A percentile compares a stretch with the other conserved stretches of the same genome.
Conservation (phyloP, 2,113 vertebrate species). For the Jacana jacana region DNA sequence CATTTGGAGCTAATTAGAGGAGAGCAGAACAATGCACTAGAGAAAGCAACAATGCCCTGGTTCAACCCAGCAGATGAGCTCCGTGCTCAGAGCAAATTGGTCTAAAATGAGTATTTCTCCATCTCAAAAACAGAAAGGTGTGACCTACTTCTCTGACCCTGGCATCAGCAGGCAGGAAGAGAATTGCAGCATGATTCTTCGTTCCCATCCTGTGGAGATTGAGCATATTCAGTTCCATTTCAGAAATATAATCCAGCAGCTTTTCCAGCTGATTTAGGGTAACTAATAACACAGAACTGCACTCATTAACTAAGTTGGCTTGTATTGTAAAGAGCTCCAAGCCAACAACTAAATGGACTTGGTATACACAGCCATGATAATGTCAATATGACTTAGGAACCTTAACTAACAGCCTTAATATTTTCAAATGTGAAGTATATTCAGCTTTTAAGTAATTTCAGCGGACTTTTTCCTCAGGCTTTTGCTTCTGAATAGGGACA, state of each 20-base stretch:
- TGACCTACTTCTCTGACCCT: conserved; percentile 59
- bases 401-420: not conserved
- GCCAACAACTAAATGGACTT: not conserved
- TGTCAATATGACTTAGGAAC: not conserved
- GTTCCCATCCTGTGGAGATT: not conserved
- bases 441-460: not conserved
- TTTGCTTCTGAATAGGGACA: not conserved
- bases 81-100: conserved; percentile 61
- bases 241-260: conserved; percentile 41
- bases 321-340: not conserved
- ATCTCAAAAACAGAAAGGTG: conserved; percentile 60
- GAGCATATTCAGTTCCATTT: conserved; percentile 12
- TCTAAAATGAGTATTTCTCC: conserved; percentile 64
- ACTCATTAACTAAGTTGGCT: not conserved
- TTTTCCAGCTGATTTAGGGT: conserved; percentile 7
- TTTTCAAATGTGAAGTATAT: not conserved
- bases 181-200: conserved; percentile 39
- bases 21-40: conserved; percentile 66
- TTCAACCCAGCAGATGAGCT: conserved; percentile 65
- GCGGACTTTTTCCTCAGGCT: not conserved
- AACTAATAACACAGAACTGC: conserved; percentile 6
- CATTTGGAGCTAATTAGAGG: conserved; percentile 66
- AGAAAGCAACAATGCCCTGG: conserved; percentile 63
- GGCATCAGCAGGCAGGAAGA: conserved; percentile 57
- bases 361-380: not conserved